Percentiles rank a stretch among this genome's conserved stretches.
These are phyloP conservation scores for Acropora yongei DNA, from an alignment of 64 coral and sea anemone genomes.

Conservation along the genomic window DNA sequence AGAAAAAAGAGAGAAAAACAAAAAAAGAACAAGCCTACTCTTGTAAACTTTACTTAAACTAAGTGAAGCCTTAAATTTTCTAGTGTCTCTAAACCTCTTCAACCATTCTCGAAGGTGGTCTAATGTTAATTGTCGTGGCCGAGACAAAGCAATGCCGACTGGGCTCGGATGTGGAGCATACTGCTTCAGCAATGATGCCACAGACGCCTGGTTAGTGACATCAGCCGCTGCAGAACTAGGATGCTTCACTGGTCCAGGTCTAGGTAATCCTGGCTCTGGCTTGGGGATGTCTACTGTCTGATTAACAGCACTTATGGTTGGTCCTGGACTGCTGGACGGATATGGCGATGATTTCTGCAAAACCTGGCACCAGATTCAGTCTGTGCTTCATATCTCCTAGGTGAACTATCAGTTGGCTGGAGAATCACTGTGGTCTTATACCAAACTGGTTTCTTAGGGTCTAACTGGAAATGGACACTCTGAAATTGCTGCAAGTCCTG, in stretches of 20 bases:
- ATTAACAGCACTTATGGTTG: neutral
- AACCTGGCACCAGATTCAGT: neutral
- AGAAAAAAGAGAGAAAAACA: neutral
- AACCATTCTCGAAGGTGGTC: neutral
- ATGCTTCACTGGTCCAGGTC: conserved; percentile 14
- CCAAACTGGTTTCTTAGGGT: conserved; percentile 5
- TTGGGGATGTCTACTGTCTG: neutral
- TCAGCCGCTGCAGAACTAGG: neutral
- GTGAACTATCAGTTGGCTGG: neutral
- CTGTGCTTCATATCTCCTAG: neutral
- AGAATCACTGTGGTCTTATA: neutral
- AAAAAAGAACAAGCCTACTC: neutral
- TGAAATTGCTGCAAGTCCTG: neutral
- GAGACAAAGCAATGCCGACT: neutral
- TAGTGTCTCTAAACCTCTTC: neutral
- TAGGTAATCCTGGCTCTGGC: neutral
- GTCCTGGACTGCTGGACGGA: neutral
- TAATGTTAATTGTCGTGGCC: neutral
- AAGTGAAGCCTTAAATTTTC: neutral
- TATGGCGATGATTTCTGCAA: conserved; percentile 8
- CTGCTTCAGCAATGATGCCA: neutral
- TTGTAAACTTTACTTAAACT: neutral
- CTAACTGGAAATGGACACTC: conserved; percentile 8
- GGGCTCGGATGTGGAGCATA: neutral
- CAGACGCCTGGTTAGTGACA: neutral